These are phyloP conservation scores for Drosophila mulleri DNA, from an alignment of 2,888 invertebrate species.

Conservation along the genomic window DNA sequence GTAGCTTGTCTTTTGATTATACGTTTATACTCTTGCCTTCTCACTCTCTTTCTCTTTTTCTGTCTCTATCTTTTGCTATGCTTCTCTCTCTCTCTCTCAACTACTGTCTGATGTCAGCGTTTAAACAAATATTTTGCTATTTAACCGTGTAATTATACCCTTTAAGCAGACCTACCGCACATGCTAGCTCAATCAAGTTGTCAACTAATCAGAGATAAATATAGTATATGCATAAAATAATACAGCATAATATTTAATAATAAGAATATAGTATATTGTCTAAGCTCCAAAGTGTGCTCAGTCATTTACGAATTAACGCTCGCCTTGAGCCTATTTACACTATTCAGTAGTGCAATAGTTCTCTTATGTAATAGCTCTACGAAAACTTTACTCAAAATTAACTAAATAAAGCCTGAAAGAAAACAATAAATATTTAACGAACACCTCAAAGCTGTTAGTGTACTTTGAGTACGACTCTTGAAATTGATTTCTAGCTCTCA, in stretches of 20 bases:
- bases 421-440: conserved; percentile 7
- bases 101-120: conserved; percentile 72
- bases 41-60: background rate
- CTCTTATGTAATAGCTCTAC: background rate
- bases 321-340: background rate
- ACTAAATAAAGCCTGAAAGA: background rate
- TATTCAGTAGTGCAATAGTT: background rate
- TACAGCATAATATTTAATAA: no score
- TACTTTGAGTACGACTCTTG: conserved; percentile 14
- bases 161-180: conserved; percentile 10
- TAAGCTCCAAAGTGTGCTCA: background rate
- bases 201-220: background rate
- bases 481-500: conserved; percentile 22
- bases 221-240: background rate
- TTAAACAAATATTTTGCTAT: conserved; percentile 75
- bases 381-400: background rate
- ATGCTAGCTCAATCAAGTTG: conserved; percentile 9
- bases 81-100: conserved; percentile 16
- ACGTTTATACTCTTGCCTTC: conserved; percentile 1
- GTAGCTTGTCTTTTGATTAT: conserved; percentile 20
- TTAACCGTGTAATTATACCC: conserved; percentile 76
- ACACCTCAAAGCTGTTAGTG: conserved; percentile 16
- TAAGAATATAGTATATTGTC: background rate
- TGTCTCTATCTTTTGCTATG: background rate
- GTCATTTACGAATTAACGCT: background rate